Evolutionary conservation across 2,888 invertebrate species (phyloP), one percentile per base, ranked within the genome.

Genomic region (Hemicrepidius hirtus): DNA sequence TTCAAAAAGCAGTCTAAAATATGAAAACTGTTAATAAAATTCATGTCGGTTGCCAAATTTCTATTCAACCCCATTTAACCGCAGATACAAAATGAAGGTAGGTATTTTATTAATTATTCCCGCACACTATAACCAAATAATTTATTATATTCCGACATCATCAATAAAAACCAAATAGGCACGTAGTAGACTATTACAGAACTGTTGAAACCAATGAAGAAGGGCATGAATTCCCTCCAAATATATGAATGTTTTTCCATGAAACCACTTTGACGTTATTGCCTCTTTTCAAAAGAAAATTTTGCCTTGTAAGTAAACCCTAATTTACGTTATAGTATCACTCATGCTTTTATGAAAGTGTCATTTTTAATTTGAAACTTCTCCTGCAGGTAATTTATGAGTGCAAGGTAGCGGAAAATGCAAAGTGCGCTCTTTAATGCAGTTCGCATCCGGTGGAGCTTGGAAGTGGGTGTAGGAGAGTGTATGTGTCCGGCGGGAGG

Each of bases 401-500:
- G 35, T 41, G 40, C 3, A 13, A 12, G 20, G 16, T 35, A 21
- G 20, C 59, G 24, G 40, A 16, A 57, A 57, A 60, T 44, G 60
- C 41, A 28, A 44, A 60, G 60, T 24, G 60, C 24, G 60, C 60
- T 60, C 28, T 44, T 60, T 60, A 40, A 53, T 65, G 50, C 50
- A 53, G 37, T 37, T 40, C 50, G 49, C 49, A 53, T 35, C 64
- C 64, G 64, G n/a, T 21, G 18, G 1, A 49, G 46, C 63, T 13
- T 13, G 46, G 32, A 50, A 65, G 50, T 50, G 37, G 46, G 60
- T 60, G 74, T 69, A 77, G 74, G 73, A 67, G 74, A 76, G 75
- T 74, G 69, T 69, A 75, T 73, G 72, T 74, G 76, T 76, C 74
- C 76, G 68, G 68, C 62, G 75, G 77, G 73, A 67, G 55, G 63